Evolutionary conservation across 2,797 vertebrate genomes (phyloP), one percentile per base, ranked within the genome.

Genomic region (Pipistrellus nathusii): DNA sequence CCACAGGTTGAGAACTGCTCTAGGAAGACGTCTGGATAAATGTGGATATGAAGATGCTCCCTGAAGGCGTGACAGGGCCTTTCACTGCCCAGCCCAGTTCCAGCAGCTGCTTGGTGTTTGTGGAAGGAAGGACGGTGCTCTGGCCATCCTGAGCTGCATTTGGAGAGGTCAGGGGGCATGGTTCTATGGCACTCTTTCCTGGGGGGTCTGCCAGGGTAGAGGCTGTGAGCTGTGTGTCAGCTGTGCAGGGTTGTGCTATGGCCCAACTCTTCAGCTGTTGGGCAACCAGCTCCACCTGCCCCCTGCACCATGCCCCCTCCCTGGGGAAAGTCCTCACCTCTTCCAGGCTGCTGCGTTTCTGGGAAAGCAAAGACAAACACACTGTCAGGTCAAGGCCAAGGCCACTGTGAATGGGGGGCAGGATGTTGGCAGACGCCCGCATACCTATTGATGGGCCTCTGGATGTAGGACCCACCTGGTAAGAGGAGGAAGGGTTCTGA

Each of bases 291-390:
- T 90, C 85, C 21, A 14, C 46, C 46, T 51, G 17, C 44, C 59
- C 66, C 48, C 86, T 66, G 32, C 35, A 48, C 85, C 62, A 15
- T 13, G 10, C 35, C 87, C 78, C 18, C 2, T 12, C 44, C 71
- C 62, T 41, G 57, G 83, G 44, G 62, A 93, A 95, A 97, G 82
- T 91, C 81, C 97, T 97, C 48, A 97, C 97, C 96, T 76, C 90
- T 94, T 96, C 96, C 6, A n/a, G 80, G 59, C 97, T 83, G 89
- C 92, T 97, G 71, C 85, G 92, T 86, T 97, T 97, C 97, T 97
- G 95, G 53, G 94, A 96, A 95, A 85, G 64, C 35, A 97, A 83
- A 92, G 48, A 44, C 5, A 96, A 96, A 96, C 69, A 97, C 10
- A 62, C 32, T 30, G n/a, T 96, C 27, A 94, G 71, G 35, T 5